Percentiles rank a stretch among this genome's conserved stretches.
phyloP scores from a whole-genome alignment of 1,140 invertebrate species.

The Xylocopa sonorina region DNA sequence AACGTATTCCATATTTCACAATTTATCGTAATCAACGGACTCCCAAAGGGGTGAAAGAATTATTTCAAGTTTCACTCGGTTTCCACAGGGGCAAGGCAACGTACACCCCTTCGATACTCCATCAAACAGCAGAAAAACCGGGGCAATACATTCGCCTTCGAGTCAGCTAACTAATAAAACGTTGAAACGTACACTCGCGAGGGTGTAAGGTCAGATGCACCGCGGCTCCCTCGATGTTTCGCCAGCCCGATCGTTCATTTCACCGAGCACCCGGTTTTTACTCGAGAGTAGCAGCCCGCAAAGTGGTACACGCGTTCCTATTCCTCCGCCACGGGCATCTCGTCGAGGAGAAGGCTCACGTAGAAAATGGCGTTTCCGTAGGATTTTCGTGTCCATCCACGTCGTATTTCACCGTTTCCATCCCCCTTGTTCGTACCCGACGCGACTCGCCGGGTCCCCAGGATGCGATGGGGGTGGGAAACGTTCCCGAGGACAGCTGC shows the following conservation, averaged over 20 bases:
- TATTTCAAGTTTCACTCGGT: too few species aligned
- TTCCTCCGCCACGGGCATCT: too few species aligned
- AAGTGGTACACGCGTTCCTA: constrained; percentile 31
- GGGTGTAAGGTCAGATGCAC: constrained; percentile 3
- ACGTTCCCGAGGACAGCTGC: constrained; percentile 63
- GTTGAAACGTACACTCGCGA: not conserved
- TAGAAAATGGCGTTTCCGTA: constrained; percentile 61
- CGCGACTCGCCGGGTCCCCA: not conserved
- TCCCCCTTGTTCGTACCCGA: not conserved
- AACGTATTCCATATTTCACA: too few species aligned
- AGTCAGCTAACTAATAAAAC: not conserved
- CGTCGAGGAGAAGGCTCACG: constrained; percentile 28
- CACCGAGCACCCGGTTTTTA: constrained; percentile 15
- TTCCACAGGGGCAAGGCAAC: not conserved
- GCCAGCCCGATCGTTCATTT: not conserved
- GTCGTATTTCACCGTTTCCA: constrained; percentile 59
- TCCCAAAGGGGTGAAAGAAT: not conserved
- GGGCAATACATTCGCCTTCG: not conserved
- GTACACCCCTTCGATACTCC: not conserved
- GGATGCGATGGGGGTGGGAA: constrained; percentile 44
- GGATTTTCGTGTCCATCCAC: constrained; percentile 58
- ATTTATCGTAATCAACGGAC: too few species aligned
- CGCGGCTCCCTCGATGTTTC: not conserved
- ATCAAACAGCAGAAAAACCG: not conserved
- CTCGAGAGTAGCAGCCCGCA: constrained; percentile 18